Evolutionary conservation across 2,113 vertebrate species (phyloP), one percentile per base, ranked within the genome.

Genomic region (Hystrix cristata): DNA sequence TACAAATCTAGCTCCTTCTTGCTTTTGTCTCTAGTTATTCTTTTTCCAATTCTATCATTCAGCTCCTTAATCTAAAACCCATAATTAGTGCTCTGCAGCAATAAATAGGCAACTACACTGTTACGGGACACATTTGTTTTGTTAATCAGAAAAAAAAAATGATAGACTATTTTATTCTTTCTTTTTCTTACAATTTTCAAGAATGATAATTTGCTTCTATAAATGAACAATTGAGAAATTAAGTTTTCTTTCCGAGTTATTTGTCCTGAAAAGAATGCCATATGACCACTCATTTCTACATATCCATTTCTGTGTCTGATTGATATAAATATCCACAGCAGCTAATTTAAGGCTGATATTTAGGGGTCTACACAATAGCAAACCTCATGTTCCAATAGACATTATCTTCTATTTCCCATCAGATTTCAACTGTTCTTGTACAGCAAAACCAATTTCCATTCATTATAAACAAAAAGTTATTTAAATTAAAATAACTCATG

Each of bases 111-210:
- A 95, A 55, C 7, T 71, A 29, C 0, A 84, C 0, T 94, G 27
- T 85, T 51, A 64, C 1, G 55, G 5, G 12, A 76, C 29, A 82
- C 14, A n/a, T 67, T 78, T 71, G 23, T 51, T 93, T 82, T 51
- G 48, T 67, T 67, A 57, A 80, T 11, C 15, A 29, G 14, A 23
- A 46, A 62, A 82, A 67, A 38, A 62, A 82, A 67, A 38, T 25
- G 12, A 27, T 53, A 57, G 10, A 19, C 2, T 23, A 38, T 76
- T 65, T 51, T 65, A 57, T 65, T 59, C 9, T 76, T 65, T 21
- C 3, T 81, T 43, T 76, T 7, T 67, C 23, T 43, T 64, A 89
- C 69, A 86, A 92, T 83, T 92, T 57, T 83, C 55, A 90, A 83
- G 27, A 76, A 72, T 53, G 3, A 57, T 14, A 65, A 57, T 15